Conservation (phyloP, 2,113 vertebrate species). For the Sterna hirundo region DNA sequence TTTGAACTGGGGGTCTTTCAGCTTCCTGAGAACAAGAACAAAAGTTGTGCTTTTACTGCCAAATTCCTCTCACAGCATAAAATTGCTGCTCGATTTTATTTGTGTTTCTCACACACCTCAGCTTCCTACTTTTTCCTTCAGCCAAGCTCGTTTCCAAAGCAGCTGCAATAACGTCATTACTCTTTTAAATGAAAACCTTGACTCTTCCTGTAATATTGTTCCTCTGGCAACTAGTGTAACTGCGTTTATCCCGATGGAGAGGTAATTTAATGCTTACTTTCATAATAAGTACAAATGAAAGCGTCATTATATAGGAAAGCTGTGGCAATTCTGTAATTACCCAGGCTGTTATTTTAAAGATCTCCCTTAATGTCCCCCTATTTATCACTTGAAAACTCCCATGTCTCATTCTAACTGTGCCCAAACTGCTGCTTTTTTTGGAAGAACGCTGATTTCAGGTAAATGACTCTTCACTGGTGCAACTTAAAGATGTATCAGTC, state of each 20-base stretch:
- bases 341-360: constrained; percentile 14
- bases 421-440: neutral
- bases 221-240: constrained; percentile 12
- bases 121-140: neutral
- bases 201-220: constrained; percentile 1
- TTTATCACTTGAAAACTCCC: constrained; percentile 18
- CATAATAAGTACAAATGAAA: constrained; percentile 45
- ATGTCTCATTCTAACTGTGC: neutral
- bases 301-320: constrained; percentile 11
- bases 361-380: neutral
- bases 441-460: constrained; percentile 29
- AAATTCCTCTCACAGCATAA: neutral
- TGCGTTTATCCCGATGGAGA: neutral
- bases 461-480: neutral
- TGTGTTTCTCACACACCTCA: neutral
- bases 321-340: constrained; percentile 51
- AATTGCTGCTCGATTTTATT: neutral
- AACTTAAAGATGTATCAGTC: neutral
- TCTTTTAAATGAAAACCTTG: constrained; percentile 42
- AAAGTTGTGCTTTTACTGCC: neutral
- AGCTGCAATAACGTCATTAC: constrained; percentile 9
- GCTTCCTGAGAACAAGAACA: neutral
- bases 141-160: constrained; percentile 2
- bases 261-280: constrained; percentile 22
- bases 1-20: neutral